Evolutionary conservation across 2,113 vertebrate genomes (phyloP).

Genomic region (Pygoscelis antarcticus): DNA sequence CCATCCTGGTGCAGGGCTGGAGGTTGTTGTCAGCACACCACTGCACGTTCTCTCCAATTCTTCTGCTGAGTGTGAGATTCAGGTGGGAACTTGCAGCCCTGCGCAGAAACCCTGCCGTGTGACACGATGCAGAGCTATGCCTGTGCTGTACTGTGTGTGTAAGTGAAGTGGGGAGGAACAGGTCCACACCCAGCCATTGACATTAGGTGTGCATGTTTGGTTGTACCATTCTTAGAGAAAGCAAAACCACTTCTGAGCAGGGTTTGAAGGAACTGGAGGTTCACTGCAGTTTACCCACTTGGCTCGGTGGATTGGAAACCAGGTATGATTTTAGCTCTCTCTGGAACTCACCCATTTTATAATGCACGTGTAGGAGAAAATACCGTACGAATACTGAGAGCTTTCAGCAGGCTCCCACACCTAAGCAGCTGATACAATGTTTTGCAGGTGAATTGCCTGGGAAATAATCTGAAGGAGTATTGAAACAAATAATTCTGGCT

Average conservation of each 20-base stretch:
- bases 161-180: neutral
- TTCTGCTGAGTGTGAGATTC: neutral
- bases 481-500: neutral
- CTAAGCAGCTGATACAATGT: neutral
- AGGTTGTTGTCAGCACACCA: neutral
- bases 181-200: neutral
- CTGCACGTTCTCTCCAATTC: neutral
- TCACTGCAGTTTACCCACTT: neutral
- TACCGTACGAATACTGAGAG: neutral
- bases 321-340: neutral
- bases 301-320: neutral
- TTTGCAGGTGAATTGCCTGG: neutral
- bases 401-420: neutral
- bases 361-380: neutral
- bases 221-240: neutral
- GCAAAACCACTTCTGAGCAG: neutral
- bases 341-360: neutral
- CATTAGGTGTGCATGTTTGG: neutral
- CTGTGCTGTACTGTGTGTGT: fast-evolving
- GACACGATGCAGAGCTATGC: neutral
- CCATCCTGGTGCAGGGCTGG: neutral
- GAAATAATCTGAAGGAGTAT: neutral
- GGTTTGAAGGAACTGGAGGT: neutral
- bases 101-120: fast-evolving
- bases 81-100: neutral